A percentile compares a stretch with the other conserved stretches of the same genome.
These are phyloP conservation scores for Microctonus aethiopoides DNA, from an alignment of 2,888 invertebrate genomes.

Conservation along the genomic window DNA sequence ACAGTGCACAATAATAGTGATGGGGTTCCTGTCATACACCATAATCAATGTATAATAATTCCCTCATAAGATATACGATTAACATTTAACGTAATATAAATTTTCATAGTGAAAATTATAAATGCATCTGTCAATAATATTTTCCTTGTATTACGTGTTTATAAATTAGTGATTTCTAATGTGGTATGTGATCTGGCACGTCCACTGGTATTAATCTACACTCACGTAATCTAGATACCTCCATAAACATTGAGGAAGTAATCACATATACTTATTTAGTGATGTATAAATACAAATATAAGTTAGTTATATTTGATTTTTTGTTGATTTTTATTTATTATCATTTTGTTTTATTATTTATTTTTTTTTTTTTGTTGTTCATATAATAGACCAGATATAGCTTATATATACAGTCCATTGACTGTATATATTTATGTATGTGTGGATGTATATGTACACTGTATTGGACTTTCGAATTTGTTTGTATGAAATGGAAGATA, in stretches of 20 bases:
- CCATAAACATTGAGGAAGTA: slow-evolving; percentile 23
- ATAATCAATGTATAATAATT: not conserved
- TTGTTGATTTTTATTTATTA: no score
- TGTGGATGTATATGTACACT: no score
- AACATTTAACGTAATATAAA: no score
- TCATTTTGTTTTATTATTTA: not conserved
- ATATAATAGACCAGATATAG: not conserved
- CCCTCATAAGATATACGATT: not conserved
- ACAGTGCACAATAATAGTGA: not conserved
- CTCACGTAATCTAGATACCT: slow-evolving; percentile 41
- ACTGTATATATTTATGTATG: no score
- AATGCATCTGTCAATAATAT: slow-evolving; percentile 17
- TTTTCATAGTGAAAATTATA: not conserved
- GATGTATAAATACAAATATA: no score
- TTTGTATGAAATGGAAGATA: not conserved
- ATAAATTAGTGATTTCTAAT: slow-evolving; percentile 10
- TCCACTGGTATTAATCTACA: slow-evolving; percentile 35
- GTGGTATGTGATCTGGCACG: slow-evolving; percentile 14
- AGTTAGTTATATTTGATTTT: no score
- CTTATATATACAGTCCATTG: not conserved
- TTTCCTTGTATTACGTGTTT: slow-evolving; percentile 21
- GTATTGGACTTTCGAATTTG: not conserved
- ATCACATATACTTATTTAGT: slow-evolving; percentile 19
- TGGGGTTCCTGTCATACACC: not conserved
- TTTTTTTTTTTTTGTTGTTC: not conserved